A percentile compares a stretch with the other conserved stretches of the same genome.
Conservation (phyloP, 2,888 invertebrate genomes). For the Tolmerus cingulatus region DNA sequence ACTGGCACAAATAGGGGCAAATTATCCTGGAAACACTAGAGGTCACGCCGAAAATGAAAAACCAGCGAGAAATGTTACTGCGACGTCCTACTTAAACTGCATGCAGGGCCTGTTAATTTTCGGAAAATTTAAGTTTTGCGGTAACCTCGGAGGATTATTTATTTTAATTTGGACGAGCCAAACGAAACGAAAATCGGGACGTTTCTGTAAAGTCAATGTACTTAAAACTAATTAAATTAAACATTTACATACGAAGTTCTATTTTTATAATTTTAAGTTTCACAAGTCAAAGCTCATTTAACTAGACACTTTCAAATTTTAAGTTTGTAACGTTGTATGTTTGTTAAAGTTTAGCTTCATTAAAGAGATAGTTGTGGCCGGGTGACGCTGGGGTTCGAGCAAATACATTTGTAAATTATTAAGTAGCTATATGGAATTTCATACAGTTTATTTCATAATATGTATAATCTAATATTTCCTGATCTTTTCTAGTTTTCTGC, state of each 20-base stretch:
- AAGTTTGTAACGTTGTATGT: too few species aligned
- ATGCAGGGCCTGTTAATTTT: neutral
- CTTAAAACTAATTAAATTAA: neutral
- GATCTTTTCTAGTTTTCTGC: too few species aligned
- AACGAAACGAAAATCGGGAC: neutral
- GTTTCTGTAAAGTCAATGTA: neutral
- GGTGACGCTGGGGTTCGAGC: too few species aligned
- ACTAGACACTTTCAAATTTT: too few species aligned
- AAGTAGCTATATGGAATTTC: too few species aligned
- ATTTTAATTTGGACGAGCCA: neutral
- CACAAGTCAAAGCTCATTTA: too few species aligned
- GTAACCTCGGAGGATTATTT: neutral
- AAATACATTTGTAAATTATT: too few species aligned
- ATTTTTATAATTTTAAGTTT: neutral
- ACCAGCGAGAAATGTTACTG: neutral
- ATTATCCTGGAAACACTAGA: neutral
- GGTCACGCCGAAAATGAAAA: neutral
- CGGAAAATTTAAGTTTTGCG: neutral
- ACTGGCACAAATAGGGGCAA: neutral
- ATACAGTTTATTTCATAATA: too few species aligned
- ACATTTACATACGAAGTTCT: neutral
- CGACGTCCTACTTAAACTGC: neutral
- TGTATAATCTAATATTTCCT: too few species aligned
- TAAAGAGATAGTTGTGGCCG: too few species aligned
- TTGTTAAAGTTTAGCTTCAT: too few species aligned